Evolutionary conservation across 2,113 vertebrate species (phyloP).

Genomic region (Nibea coibor): DNA sequence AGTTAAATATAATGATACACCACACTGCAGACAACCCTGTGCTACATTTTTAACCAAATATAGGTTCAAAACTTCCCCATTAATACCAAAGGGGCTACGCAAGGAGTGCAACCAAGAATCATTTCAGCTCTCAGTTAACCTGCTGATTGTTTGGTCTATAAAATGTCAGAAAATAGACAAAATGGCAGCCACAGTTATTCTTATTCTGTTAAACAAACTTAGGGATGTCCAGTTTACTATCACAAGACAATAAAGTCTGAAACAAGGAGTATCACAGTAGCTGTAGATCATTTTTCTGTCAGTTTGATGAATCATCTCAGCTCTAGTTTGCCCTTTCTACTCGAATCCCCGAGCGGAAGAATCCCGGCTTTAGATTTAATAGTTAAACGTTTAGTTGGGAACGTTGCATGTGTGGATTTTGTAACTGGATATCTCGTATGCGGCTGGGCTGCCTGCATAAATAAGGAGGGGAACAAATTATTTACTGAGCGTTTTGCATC

Average conservation of each 20-base stretch:
- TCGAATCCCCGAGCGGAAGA: background rate
- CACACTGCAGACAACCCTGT: background rate
- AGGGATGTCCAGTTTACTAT: background rate
- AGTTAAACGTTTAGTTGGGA: background rate
- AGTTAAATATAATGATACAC: background rate
- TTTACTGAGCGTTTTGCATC: background rate
- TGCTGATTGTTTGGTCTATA: background rate
- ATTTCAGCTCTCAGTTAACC: background rate
- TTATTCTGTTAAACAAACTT: background rate
- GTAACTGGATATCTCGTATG: background rate
- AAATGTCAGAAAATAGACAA: background rate
- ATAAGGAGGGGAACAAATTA: conserved; percentile 12
- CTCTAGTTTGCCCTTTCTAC: background rate
- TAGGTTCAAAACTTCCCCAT: background rate
- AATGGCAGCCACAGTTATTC: background rate
- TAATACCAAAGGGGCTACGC: background rate
- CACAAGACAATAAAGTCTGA: too few species aligned
- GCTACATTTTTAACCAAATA: background rate
- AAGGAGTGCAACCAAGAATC: background rate
- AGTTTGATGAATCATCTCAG: background rate
- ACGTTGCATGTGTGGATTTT: background rate
- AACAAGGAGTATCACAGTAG: background rate
- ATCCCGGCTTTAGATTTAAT: background rate
- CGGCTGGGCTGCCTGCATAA: background rate
- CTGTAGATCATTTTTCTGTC: background rate